Percentiles rank a stretch among this genome's conserved stretches.
Conservation (phyloP, 2,888 invertebrate genomes). For the Microplitis manilae region DNA sequence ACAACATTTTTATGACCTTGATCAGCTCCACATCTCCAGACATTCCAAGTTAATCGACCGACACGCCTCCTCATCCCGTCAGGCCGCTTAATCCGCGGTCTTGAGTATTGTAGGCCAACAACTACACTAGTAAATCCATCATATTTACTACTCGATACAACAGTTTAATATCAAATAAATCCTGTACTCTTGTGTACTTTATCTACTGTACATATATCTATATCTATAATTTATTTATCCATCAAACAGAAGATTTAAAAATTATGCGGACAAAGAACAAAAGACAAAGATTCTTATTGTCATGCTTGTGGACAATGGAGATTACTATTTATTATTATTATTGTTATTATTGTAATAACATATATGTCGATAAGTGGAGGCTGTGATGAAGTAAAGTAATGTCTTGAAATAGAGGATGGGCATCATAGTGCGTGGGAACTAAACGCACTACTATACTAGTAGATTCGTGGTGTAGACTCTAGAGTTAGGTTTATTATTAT, state of each 20-base stretch:
- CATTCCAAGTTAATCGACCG: slow-evolving; percentile 65
- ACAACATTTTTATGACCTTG: slow-evolving; percentile 59
- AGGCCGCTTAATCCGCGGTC: too few relatives aligned
- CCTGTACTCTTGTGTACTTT: too few relatives aligned
- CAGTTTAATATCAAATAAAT: too few relatives aligned
- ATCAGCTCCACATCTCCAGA: slow-evolving; percentile 57
- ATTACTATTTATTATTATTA: neutral
- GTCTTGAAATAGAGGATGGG: neutral
- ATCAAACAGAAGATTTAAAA: too few relatives aligned
- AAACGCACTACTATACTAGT: neutral
- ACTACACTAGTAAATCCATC: neutral
- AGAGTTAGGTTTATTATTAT: neutral
- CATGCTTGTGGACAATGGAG: neutral
- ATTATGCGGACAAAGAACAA: neutral
- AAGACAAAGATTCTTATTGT: neutral
- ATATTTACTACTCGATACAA: too few relatives aligned
- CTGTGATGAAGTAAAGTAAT: neutral
- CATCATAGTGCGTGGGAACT: neutral
- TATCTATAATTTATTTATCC: too few relatives aligned
- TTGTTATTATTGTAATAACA: slow-evolving; percentile 4
- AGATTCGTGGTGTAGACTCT: neutral
- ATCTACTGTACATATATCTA: too few relatives aligned
- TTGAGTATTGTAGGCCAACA: slow-evolving; percentile 34
- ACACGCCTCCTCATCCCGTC: slow-evolving; percentile 55
- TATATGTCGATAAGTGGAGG: neutral